Base-by-base conservation (phyloP, 1,140 invertebrate species). In the Protaetia brevitarsis region DNA sequence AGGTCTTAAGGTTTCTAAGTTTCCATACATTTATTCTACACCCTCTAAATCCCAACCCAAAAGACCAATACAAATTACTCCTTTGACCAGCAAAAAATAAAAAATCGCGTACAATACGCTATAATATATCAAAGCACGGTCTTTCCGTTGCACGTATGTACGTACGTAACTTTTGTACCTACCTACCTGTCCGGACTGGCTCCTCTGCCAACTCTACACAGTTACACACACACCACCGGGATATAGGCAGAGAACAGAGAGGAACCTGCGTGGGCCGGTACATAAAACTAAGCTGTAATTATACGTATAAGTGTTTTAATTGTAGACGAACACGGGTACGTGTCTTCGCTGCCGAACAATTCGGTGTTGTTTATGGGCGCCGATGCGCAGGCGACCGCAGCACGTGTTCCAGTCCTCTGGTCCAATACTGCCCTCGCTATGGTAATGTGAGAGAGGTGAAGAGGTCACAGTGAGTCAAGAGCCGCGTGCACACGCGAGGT, bases 401-500 rank as follows among this genome's bases (percentile, higher is more conserved):
- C 65, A 63, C 62, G 57, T 66, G 66, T 57, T 37, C n/a, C 16
- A 36, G 41, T 67, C 31, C 45, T 62, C 37, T 73, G 72, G 72
- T 73, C 72, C 70, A 66, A 61, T 64, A 45, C 29, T 65, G 66
- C 26, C 64, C 67, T 63, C 69, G 65, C 72, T 75, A 74, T 74
- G 75, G 75, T 76, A 76, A 76, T 76, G 75, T 76, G 75, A 76
- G 75, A 76, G 75, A 76, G 75, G 72, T 68, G 73, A 76, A 76
- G 72, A 75, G 75, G 73, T 76, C 75, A 76, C 68, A 69, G 45
- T 62, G 73, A 75, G 75, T 76, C 75, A 76, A 76, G 74, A 76
- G 73, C 73, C 75, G 73, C 66, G 13, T 11, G 56, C 66, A 70
- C 68, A 64, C 70, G 66, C 45, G 30, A 57, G 13, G 64, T 10